Evolutionary conservation across 2,888 invertebrate genomes (phyloP).

Genomic region (Strigamia maritima): DNA sequence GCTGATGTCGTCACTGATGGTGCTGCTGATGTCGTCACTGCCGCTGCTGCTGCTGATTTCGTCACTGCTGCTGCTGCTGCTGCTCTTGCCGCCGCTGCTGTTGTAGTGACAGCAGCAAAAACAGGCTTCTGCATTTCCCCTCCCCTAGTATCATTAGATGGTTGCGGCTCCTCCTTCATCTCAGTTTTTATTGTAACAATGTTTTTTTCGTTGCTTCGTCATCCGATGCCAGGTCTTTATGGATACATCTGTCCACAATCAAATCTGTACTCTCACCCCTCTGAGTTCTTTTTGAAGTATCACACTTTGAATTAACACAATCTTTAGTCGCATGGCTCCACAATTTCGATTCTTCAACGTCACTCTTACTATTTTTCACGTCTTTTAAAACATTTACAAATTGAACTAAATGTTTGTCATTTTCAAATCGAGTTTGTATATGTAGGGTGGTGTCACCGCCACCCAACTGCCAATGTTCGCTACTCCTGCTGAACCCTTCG

Average conservation of each 20-base stretch:
- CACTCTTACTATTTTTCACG: conserved; percentile 44
- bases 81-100: background rate
- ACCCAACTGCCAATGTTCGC: conserved; percentile 52
- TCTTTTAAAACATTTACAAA: conserved; percentile 67
- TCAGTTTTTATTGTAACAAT: background rate
- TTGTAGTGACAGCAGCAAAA: background rate
- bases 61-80: background rate
- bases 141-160: background rate
- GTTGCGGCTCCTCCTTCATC: background rate
- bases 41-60: background rate
- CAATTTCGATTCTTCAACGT: conserved; percentile 40
- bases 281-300: conserved; percentile 53
- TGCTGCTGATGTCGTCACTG: background rate
- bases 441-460: conserved; percentile 63
- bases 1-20: background rate
- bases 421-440: conserved; percentile 80
- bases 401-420: conserved; percentile 74
- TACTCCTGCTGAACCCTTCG: conserved; percentile 50
- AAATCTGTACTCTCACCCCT: conserved; percentile 59
- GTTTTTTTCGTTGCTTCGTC: background rate
- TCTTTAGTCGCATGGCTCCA: conserved; percentile 37
- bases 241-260: conserved; percentile 53
- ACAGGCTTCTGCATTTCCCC: conserved; percentile 6
- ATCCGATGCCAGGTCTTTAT: conserved; percentile 49
- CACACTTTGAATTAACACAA: conserved; percentile 39